These are phyloP conservation scores for Amphimedon queenslandica DNA, from an alignment of 37 sponge, comb jelly and placozoan genomes.

Conservation along the genomic window DNA sequence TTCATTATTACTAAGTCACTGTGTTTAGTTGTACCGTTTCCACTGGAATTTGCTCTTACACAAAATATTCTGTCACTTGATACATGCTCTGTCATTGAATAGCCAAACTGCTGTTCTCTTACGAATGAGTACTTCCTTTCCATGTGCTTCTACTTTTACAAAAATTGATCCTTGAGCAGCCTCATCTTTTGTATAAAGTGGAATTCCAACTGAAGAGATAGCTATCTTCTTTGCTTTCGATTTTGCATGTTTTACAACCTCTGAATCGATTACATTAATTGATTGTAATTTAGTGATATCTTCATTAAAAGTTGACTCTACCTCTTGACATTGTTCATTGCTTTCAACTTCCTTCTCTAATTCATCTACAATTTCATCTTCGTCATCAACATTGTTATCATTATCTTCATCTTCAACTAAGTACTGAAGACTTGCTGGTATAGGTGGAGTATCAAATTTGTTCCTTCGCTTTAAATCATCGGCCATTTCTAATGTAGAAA, in stretches of 20 bases:
- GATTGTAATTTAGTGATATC: too few species aligned
- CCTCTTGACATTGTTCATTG: neutral
- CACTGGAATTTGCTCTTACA: constrained; percentile 21
- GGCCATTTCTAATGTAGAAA: constrained; percentile 45
- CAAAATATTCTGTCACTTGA: constrained; percentile 40
- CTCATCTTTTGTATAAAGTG: neutral
- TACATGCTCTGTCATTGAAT: constrained; percentile 38
- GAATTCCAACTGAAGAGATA: neutral
- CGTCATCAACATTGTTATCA: neutral
- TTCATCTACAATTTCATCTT: neutral
- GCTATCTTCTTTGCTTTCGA: too few species aligned
- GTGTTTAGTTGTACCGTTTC: neutral
- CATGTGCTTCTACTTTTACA: constrained; percentile 13
- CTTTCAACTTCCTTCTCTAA: neutral
- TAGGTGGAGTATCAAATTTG: constrained; percentile 18
- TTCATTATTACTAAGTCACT: neutral
- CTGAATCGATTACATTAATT: too few species aligned
- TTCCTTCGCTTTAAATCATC: neutral
- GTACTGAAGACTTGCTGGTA: neutral
- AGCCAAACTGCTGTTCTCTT: constrained; percentile 63
- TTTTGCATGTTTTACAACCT: too few species aligned
- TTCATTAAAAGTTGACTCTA: neutral
- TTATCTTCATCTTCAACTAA: neutral
- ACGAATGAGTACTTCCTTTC: constrained; percentile 1
- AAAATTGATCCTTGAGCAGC: neutral